phyloP scores from a whole-genome alignment of 2,888 invertebrate genomes.

The Folsomia manolachei region DNA sequence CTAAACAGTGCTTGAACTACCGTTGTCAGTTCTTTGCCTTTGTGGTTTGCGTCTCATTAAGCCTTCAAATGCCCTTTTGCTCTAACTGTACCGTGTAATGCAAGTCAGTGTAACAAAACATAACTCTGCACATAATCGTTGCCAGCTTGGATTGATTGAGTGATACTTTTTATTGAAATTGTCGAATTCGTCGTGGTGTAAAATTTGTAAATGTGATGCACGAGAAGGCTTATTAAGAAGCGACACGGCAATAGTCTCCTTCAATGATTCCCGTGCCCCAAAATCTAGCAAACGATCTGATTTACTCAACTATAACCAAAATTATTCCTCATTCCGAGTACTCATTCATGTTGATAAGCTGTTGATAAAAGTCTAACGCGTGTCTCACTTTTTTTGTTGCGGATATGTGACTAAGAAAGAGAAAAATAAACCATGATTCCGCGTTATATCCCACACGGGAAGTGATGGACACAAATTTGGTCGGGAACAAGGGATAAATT shows the following conservation, averaged over 20 bases:
- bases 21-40: background rate
- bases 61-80: background rate
- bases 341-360: too few species aligned
- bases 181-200: too few species aligned
- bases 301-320: too few species aligned
- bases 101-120: background rate
- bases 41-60: background rate
- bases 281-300: too few species aligned
- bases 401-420: too few species aligned
- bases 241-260: constrained; percentile 17
- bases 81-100: background rate
- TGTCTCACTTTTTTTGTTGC: background rate
- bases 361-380: background rate
- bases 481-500: background rate
- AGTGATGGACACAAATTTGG: background rate
- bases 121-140: too few species aligned
- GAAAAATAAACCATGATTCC: too few species aligned
- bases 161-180: background rate
- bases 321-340: too few species aligned
- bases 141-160: background rate
- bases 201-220: background rate
- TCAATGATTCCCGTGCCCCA: too few species aligned
- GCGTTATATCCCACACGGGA: background rate
- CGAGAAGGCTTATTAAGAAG: background rate
- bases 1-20: background rate